Percentiles rank a stretch among this genome's conserved stretches.
Evolutionary conservation across 2,113 vertebrate genomes (phyloP).

Genomic region (Pedionomus torquatus): DNA sequence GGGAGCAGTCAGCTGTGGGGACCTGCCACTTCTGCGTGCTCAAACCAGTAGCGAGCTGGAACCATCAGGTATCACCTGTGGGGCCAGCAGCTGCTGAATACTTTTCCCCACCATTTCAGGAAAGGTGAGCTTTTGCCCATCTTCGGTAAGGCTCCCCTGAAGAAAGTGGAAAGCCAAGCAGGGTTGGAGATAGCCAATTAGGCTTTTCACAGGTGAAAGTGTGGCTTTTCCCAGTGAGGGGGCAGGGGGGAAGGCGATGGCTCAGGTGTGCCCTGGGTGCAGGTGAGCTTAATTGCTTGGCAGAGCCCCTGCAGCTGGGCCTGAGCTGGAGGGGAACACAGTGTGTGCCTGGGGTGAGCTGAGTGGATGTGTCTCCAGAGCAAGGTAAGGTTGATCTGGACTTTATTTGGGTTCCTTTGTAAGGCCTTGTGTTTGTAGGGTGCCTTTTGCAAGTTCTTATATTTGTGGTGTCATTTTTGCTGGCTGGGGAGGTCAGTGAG

Average conservation of each 20-base stretch:
- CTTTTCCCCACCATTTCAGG: fast-evolving
- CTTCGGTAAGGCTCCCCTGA: neutral
- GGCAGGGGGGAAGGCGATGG: neutral
- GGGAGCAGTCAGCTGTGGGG: neutral
- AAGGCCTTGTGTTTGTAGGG: neutral
- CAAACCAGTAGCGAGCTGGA: neutral
- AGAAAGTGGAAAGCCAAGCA: neutral
- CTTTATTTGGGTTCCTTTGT: neutral
- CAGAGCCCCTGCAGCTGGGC: neutral
- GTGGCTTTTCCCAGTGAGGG: neutral
- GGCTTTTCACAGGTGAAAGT: neutral
- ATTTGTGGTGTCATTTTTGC: fast-evolving
- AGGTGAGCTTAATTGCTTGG: neutral
- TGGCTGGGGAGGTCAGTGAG: neutral
- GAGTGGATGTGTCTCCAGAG: neutral
- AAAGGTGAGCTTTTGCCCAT: neutral
- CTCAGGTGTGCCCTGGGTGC: neutral
- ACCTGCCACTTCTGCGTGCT: neutral
- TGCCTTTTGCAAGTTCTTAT: fast-evolving
- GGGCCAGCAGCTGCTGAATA: neutral
- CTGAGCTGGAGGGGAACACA: neutral
- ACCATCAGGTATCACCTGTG: neutral
- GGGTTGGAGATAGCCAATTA: neutral
- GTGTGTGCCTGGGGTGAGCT: fast-evolving
- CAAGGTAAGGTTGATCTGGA: neutral